Evolutionary conservation across 1,140 invertebrate species (phyloP).

Genomic region (Drosophila nikananu): DNA sequence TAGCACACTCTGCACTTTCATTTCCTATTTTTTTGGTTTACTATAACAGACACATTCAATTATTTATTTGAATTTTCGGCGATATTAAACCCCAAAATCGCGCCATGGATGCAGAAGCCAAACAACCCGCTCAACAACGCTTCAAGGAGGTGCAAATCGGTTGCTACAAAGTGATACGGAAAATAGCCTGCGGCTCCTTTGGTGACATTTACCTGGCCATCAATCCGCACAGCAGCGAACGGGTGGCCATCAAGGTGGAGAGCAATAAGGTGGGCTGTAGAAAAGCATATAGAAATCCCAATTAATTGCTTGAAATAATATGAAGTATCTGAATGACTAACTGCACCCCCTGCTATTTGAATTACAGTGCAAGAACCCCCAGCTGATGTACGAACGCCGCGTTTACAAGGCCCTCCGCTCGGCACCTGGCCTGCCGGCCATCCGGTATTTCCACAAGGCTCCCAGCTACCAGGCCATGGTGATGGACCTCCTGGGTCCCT

Average conservation of each 20-base stretch:
- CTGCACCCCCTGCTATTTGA: no score
- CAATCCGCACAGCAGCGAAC: constrained; percentile 97
- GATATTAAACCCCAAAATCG: background rate
- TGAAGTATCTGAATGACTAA: fast-evolving
- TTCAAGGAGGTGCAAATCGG: constrained; percentile 42
- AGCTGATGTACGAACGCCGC: constrained; percentile 97
- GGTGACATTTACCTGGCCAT: constrained; percentile 99
- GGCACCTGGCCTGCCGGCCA: constrained; percentile 96
- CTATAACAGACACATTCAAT: no score
- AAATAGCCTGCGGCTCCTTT: constrained; percentile 97
- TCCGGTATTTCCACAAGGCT: constrained; percentile 95
- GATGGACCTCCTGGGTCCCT: constrained; percentile 98
- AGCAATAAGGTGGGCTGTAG: constrained; percentile 89
- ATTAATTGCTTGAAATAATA: background rate
- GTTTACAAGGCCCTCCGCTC: constrained; percentile 96
- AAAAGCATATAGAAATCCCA: background rate
- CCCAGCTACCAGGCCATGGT: constrained; percentile 97
- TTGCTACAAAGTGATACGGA: constrained; percentile 89
- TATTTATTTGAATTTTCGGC: background rate
- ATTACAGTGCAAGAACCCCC: constrained; percentile 88
- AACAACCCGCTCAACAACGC: background rate
- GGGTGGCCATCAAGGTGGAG: constrained; percentile 98
- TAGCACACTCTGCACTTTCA: background rate
- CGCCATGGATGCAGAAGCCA: constrained; percentile 36
- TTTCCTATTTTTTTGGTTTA: background rate